Percentiles rank a stretch among this genome's conserved stretches.
These are phyloP conservation scores for Drosophila eohydei DNA, from an alignment of 2,888 invertebrate genomes.

Conservation along the genomic window DNA sequence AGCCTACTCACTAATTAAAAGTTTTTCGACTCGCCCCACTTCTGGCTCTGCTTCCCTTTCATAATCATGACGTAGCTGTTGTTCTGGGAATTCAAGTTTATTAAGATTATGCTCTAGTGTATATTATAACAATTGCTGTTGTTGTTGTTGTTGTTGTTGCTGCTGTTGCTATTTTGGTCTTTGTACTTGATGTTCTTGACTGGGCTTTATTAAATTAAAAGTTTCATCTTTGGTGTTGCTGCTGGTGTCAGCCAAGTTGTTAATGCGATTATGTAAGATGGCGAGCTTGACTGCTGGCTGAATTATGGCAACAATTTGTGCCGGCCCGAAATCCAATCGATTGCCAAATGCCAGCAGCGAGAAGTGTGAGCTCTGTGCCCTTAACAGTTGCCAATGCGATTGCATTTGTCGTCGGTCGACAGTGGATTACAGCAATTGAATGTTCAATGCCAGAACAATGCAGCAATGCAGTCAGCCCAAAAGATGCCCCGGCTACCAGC, in stretches of 20 bases:
- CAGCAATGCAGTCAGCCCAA: constrained; percentile 36
- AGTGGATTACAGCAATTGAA: constrained; percentile 50
- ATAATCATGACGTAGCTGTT: constrained; percentile 40
- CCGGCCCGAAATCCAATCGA: constrained; percentile 40
- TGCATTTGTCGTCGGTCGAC: constrained; percentile 41
- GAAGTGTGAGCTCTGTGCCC: constrained; percentile 2
- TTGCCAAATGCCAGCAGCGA: constrained; percentile 23
- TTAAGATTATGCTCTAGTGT: constrained; percentile 42
- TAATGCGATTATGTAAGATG: constrained; percentile 58
- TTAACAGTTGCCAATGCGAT: constrained; percentile 33
- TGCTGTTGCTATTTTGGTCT: constrained; percentile 19
- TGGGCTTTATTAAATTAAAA: constrained; percentile 70
- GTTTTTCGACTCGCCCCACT: constrained; percentile 42
- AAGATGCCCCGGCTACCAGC: constrained; percentile 26
- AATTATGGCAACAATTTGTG: constrained; percentile 54
- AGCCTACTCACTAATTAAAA: constrained; percentile 74
- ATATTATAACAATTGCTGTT: constrained; percentile 31
- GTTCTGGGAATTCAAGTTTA: constrained; percentile 58
- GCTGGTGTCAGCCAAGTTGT: constrained; percentile 46
- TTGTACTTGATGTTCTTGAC: constrained; percentile 18
- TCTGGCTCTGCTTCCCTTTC: constrained; percentile 5
- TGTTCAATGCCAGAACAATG: constrained; percentile 51
- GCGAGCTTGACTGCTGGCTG: constrained; percentile 14
- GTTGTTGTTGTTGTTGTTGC: constrained; percentile 8
- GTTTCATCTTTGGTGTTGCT: constrained; percentile 29